These are phyloP conservation scores for Prunella himalayana DNA, from an alignment of 2,113 vertebrate species.

Conservation along the genomic window DNA sequence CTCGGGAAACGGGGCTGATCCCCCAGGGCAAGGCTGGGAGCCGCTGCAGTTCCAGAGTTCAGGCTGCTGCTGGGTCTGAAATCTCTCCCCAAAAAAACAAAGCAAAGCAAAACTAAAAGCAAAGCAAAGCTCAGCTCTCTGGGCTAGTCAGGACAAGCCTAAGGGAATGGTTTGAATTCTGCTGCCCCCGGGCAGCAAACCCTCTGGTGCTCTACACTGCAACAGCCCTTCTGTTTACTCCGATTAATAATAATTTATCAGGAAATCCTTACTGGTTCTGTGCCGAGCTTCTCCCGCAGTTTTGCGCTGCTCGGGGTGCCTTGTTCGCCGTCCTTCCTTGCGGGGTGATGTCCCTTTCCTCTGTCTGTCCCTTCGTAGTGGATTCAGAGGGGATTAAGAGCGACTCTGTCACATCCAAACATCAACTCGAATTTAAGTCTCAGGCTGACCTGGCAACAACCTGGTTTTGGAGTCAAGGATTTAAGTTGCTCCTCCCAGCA, in stretches of 20 bases:
- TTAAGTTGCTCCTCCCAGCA: slow-evolving; percentile 17
- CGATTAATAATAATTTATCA: neutral
- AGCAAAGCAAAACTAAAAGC: neutral
- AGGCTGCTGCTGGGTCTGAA: neutral
- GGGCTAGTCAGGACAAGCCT: neutral
- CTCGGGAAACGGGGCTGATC: neutral
- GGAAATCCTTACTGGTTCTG: slow-evolving; percentile 19
- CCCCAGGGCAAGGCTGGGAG: neutral
- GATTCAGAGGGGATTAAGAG: slow-evolving; percentile 50
- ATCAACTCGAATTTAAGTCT: slow-evolving; percentile 52
- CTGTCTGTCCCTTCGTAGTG: neutral
- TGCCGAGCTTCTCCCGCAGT: neutral
- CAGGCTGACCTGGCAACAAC: slow-evolving; percentile 37
- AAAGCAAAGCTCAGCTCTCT: neutral
- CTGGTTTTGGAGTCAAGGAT: slow-evolving; percentile 10
- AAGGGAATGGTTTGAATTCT: neutral
- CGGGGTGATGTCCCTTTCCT: neutral
- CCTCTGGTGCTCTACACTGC: neutral
- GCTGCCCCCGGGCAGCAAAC: neutral
- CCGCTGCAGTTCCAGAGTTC: neutral
- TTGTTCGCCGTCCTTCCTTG: neutral
- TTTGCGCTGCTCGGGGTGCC: neutral
- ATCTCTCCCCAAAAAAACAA: neutral
- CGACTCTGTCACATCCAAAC: slow-evolving; percentile 24
- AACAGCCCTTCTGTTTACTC: rapidly evolving